Base-by-base conservation (phyloP, 35 echinoderm and acorn worm genomes). In the Eucidaris tribuloides region DNA sequence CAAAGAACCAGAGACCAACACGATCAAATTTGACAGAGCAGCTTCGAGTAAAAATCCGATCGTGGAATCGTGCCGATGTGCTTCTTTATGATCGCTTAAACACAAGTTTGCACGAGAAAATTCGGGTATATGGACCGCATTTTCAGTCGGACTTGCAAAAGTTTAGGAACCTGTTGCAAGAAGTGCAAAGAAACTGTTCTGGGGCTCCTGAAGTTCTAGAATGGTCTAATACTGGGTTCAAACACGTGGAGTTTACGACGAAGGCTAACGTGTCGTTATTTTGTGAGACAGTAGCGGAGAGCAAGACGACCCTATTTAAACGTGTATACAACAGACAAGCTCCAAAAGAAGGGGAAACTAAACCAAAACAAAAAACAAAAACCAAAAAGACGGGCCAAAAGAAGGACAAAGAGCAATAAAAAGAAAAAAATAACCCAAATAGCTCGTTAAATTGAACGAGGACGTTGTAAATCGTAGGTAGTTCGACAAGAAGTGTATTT, bases 81-180 rank as follows among this genome's bases (percentile, higher is more conserved):
- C 22, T 83, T 4, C 61, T 83, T 15, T 68, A 83, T 83, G 40
- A 83, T 6, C 61, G 58, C 3, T 83, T 83, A 20, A 83, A 83
- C 28, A 19, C 20, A 6, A 58, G 19, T 4, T 27, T 58, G 14
- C 28, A 27, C 19, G 28, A 58, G 18, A 61, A 24, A 43, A 78
- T 78, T 46, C 3, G 48, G 29, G 42, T 7, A 1, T 78, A 78
- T 25, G 72, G 72, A 27, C 72, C 59, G 25, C 25, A 23, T 19
- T 83, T 83, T 46, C 43, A 65, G 24, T 25, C 44, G 46, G 59
- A 83, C 43, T 17, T 83, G 6, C 5, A 34, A 27, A 15, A 60
- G 11, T 83, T 68, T 49, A 42, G 81, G 68, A 24, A 23, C n/a
- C n/a, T 54, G n/a, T n/a, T 54, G n/a, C 13, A 54, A 13, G 48